Conservation (phyloP, 2,888 invertebrate genomes). For the Lobophora halterata region DNA sequence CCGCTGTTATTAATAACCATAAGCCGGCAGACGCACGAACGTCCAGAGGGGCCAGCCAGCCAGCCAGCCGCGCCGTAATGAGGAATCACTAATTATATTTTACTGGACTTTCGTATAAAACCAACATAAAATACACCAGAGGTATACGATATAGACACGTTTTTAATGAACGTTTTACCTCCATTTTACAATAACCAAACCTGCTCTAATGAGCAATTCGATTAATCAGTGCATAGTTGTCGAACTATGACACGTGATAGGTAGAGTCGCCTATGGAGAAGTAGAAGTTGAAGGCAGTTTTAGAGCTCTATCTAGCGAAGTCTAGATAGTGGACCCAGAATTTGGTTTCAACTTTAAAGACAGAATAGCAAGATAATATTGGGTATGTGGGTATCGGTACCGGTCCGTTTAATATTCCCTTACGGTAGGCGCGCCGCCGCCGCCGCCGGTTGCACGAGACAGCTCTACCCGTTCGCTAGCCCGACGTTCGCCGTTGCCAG, state of each 20-base stretch:
- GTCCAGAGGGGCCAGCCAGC: slow-evolving; percentile 78
- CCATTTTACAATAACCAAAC: slow-evolving; percentile 25
- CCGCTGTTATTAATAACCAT: slow-evolving; percentile 80
- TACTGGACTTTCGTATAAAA: slow-evolving; percentile 74
- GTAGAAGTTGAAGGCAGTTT: too few relatives aligned
- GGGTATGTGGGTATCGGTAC: slow-evolving; percentile 43
- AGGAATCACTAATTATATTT: slow-evolving; percentile 81
- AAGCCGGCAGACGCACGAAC: slow-evolving; percentile 81
- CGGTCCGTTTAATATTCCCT: slow-evolving; percentile 73
- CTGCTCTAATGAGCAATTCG: slow-evolving; percentile 28
- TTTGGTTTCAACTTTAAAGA: slow-evolving; percentile 38
- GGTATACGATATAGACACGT: slow-evolving; percentile 39
- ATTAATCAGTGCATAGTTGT: slow-evolving; percentile 23
- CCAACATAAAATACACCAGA: slow-evolving; percentile 58
- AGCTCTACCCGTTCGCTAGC: slow-evolving; percentile 66
- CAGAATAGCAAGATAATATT: slow-evolving; percentile 62
- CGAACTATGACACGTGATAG: slow-evolving; percentile 13
- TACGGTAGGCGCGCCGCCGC: slow-evolving; percentile 60
- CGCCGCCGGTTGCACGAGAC: slow-evolving; percentile 60
- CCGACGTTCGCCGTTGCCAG: slow-evolving; percentile 52
- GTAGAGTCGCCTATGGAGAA: too few relatives aligned
- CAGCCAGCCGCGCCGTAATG: slow-evolving; percentile 64
- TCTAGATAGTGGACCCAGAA: slow-evolving; percentile 40
- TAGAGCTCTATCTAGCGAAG: too few relatives aligned
- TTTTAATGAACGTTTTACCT: slow-evolving; percentile 32